A percentile compares a stretch with the other conserved stretches of the same genome.
Conservation (phyloP, 2,797 vertebrate species). For the Phataginus tricuspis region DNA sequence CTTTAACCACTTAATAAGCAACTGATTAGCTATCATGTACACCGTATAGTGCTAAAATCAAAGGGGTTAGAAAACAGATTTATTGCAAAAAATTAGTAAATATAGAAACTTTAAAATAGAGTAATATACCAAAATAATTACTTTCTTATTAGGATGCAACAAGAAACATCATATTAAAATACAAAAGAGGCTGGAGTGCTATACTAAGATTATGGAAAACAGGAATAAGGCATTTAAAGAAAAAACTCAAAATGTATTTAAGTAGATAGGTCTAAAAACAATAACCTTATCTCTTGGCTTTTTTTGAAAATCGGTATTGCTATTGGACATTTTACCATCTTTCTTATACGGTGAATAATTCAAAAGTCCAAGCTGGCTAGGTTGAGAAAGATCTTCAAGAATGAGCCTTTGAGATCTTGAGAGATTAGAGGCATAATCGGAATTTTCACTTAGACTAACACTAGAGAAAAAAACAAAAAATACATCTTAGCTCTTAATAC, state of each 20-base stretch:
- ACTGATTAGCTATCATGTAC: background rate
- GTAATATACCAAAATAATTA: constrained; percentile 22
- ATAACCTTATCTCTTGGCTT: constrained; percentile 82
- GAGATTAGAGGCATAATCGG: constrained; percentile 55
- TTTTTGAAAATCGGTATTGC: constrained; percentile 75
- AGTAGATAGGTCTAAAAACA: constrained; percentile 39
- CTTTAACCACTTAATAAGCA: constrained; percentile 21
- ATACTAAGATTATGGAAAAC: constrained; percentile 44
- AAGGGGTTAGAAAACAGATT: constrained; percentile 16
- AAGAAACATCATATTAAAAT: constrained; percentile 28
- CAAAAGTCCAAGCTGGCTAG: constrained; percentile 67
- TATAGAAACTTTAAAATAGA: constrained; percentile 26
- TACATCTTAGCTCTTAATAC: constrained; percentile 56
- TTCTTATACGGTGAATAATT: constrained; percentile 75
- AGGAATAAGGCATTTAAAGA: constrained; percentile 19
- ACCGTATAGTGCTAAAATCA: constrained; percentile 14
- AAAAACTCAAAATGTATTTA: constrained; percentile 55
- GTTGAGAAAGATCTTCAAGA: constrained; percentile 83
- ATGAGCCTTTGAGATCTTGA: constrained; percentile 79
- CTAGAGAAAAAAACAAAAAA: constrained; percentile 71
- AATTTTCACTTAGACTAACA: constrained; percentile 75
- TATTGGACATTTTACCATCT: constrained; percentile 68
- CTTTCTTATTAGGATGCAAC: constrained; percentile 9
- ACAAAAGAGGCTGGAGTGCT: background rate
- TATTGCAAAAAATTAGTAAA: constrained; percentile 47